Evolutionary conservation across 2,797 vertebrate species (phyloP).

Genomic region (Brachymystax lenok): DNA sequence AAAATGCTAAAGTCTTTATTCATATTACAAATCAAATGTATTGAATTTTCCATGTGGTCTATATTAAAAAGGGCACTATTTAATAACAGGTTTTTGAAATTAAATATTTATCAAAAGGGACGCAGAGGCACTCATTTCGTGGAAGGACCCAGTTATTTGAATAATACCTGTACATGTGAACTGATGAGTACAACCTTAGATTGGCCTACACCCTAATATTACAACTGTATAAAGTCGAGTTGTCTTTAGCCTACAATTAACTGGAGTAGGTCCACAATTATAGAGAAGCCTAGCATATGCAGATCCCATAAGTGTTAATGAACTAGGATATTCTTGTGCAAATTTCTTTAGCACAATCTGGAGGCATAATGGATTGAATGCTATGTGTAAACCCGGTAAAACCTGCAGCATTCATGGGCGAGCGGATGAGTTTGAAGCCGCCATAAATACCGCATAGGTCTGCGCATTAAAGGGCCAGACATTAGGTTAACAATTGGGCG

Average conservation of each 20-base stretch:
- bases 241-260: neutral
- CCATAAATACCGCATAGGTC: constrained; percentile 66
- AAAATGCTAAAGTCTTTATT: no score
- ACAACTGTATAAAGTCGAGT: no score
- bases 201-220: neutral
- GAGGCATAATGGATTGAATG: neutral
- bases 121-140: no score
- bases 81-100: no score
- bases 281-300: neutral
- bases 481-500: constrained; percentile 67
- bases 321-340: neutral
- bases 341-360: neutral
- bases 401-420: neutral
- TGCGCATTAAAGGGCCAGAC: constrained; percentile 59
- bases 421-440: constrained; percentile 45
- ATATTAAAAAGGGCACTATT: no score
- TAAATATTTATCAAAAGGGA: no score
- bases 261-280: constrained; percentile 21
- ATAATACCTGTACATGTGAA: neutral
- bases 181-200: neutral
- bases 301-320: neutral
- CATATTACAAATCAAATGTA: no score
- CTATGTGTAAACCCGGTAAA: neutral
- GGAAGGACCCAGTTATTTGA: neutral
- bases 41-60: no score